Evolutionary conservation across 2,113 vertebrate species (phyloP).

Genomic region (Dromiciops gliroides): DNA sequence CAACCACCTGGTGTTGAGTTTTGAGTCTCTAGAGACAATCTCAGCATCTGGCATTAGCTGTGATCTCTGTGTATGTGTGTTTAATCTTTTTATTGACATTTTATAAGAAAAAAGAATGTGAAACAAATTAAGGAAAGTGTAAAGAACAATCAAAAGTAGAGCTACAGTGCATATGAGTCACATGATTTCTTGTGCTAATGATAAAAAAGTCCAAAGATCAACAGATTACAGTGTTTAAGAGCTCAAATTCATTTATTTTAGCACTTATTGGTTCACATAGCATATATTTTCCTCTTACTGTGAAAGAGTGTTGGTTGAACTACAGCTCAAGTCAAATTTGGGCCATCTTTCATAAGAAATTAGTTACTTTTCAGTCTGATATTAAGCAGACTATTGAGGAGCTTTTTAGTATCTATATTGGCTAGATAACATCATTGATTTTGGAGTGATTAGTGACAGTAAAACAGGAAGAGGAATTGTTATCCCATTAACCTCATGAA

Average conservation of each 20-base stretch:
- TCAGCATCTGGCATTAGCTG: slow-evolving; percentile 88
- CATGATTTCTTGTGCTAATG: neutral
- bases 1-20: slow-evolving; percentile 87
- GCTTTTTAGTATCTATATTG: slow-evolving; percentile 50
- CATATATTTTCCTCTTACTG: slow-evolving; percentile 29
- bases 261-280: neutral
- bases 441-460: slow-evolving; percentile 1
- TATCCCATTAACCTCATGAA: slow-evolving; percentile 50
- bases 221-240: slow-evolving; percentile 11
- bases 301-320: neutral
- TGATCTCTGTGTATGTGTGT: slow-evolving; percentile 76
- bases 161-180: neutral
- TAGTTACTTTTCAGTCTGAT: slow-evolving; percentile 28
- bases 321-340: neutral
- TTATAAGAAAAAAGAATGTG: slow-evolving; percentile 73
- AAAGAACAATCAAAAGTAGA: slow-evolving; percentile 54
- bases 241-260: slow-evolving; percentile 52
- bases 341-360: slow-evolving; percentile 40
- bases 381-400: neutral
- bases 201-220: neutral
- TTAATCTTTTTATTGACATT: slow-evolving; percentile 74
- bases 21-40: slow-evolving; percentile 81
- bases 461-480: slow-evolving; percentile 15
- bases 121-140: slow-evolving; percentile 44
- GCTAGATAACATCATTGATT: slow-evolving; percentile 37